These are phyloP conservation scores for Portunus trituberculatus DNA, from an alignment of 1,140 invertebrate genomes.

Conservation along the genomic window DNA sequence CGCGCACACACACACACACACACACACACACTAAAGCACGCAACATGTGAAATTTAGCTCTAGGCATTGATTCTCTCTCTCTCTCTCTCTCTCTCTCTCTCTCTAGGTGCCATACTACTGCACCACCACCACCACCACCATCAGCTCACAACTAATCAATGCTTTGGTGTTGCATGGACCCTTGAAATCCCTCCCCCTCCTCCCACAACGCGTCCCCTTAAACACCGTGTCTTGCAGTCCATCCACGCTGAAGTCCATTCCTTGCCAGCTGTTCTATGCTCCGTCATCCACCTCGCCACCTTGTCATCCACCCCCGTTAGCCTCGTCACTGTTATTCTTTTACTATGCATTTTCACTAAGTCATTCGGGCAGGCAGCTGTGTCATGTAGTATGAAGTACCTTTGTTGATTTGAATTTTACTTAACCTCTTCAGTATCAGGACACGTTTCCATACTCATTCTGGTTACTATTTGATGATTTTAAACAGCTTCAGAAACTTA, in stretches of 20 bases:
- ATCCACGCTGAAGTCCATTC: neutral
- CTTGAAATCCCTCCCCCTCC: neutral
- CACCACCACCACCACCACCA: neutral
- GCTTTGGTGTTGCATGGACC: neutral
- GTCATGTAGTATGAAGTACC: no score
- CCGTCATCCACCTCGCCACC: neutral
- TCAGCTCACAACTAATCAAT: neutral
- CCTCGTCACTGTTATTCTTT: no score
- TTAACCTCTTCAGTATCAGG: no score
- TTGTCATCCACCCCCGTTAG: neutral
- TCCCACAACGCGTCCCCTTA: neutral
- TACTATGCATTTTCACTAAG: no score
- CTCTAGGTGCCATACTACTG: neutral
- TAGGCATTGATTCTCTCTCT: neutral
- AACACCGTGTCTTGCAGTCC: neutral
- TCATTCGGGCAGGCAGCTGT: no score
- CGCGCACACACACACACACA: no score
- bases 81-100: slow-evolving; percentile 47
- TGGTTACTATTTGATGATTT: no score
- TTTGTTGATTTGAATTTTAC: no score
- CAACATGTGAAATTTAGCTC: no score
- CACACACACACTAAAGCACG: no score
- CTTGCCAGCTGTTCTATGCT: neutral
- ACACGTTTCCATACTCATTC: no score
- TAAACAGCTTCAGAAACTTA: no score